Evolutionary conservation across 2,113 vertebrate genomes (phyloP), one percentile per base, ranked within the genome.

Genomic region (Ancistrus triradiatus): DNA sequence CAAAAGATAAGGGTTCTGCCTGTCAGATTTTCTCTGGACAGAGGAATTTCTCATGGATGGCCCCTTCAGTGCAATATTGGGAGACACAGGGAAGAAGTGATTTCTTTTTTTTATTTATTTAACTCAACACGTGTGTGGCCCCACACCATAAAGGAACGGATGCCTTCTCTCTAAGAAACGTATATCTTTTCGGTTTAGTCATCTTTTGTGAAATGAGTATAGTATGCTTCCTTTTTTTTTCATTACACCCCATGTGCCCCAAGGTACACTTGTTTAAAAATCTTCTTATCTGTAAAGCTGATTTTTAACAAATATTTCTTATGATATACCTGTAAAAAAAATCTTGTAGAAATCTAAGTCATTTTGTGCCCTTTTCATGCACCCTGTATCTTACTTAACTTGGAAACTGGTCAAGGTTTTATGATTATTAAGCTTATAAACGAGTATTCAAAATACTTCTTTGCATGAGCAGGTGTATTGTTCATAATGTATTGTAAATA

Each of bases 401-500:
- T 28, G 25, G 47, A 61, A 49, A 25, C 44, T 48, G 40, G 50
- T 66, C 53, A 49, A 66, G 53, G 64, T 66, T 66, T 66, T 59
- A 58, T 59, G 53, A 66, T 50, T 59, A 66, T 66, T 66, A 49
- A 66, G 17, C 53, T 63, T 72, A 70, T 67, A 64, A 56, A n/a
- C 52, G 63, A 63, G 49, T 70, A 69, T 74, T 73, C 67, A 70
- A 74, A 76, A 68, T 66, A 74, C 67, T 60, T 65, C 64, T 68
- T 75, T 68, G 64, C 66, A 74, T 72, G 72, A 65, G 68, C 68
- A 68, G 64, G 58, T 51, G 65, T 58, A 70, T 60, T 75, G 61
- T 69, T 75, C 67, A 78, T 68, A 66, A 76, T 70, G 67, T 83
- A 77, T 17, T 89, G 87, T 90, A 88, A 75, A 89, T 86, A 89